Evolutionary conservation across 2,113 vertebrate species (phyloP).

Genomic region (Spilogale gracilis): DNA sequence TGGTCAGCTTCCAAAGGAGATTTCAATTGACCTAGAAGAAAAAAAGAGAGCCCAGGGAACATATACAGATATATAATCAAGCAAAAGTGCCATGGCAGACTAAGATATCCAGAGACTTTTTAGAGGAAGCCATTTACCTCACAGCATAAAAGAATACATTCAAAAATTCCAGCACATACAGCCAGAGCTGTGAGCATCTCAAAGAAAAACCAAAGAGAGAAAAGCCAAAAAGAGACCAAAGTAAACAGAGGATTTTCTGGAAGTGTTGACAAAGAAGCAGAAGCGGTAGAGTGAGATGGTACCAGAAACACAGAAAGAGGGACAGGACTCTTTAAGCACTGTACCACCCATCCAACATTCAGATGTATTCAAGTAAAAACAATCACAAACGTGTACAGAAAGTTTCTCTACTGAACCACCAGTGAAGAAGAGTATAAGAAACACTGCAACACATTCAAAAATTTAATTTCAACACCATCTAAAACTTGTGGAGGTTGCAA

Average conservation of each 20-base stretch:
- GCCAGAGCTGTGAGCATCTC: not conserved
- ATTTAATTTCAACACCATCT: conserved; percentile 43
- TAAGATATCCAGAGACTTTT: conserved; percentile 34
- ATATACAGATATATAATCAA: not conserved
- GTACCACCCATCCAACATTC: not conserved
- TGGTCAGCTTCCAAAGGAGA: conserved; percentile 83
- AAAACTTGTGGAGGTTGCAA: not conserved
- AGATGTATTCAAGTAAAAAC: not conserved
- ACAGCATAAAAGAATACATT: not conserved
- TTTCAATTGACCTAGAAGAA: conserved; percentile 84
- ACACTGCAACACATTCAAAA: not conserved
- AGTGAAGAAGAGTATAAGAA: conserved; percentile 41
- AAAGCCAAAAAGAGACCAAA: not conserved
- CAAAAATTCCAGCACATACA: not conserved
- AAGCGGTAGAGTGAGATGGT: not conserved
- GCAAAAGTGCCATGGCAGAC: conserved; percentile 33
- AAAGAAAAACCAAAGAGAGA: not conserved
- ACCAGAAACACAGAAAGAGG: not conserved
- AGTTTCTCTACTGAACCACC: not conserved
- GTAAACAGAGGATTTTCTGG: not conserved
- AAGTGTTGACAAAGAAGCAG: not conserved
- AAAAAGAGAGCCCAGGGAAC: conserved; percentile 17
- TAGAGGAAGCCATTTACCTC: conserved; percentile 27
- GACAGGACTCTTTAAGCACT: not conserved
- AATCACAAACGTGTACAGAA: not conserved